These are phyloP conservation scores for Yoshiicerus persimilis DNA, from an alignment of 1,140 invertebrate genomes.

Conservation along the genomic window DNA sequence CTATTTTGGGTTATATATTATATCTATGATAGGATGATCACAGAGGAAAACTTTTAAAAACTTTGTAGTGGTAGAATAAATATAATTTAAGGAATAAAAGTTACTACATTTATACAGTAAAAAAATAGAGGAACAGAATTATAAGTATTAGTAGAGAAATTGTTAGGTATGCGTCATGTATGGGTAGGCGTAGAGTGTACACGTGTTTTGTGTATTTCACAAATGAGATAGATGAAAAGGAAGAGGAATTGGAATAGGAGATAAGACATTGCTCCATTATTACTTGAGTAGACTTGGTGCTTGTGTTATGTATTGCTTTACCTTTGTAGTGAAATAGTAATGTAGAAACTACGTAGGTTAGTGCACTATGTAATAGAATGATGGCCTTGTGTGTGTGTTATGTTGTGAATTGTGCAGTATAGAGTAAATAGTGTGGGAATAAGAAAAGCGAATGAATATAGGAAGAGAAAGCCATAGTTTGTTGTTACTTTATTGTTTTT, in stretches of 20 bases:
- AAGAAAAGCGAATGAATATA: not conserved
- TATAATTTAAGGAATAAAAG: no score
- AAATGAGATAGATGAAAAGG: constrained; percentile 9
- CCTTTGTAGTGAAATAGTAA: not conserved
- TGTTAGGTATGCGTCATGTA: not conserved
- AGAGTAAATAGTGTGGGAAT: not conserved
- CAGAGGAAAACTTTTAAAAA: no score
- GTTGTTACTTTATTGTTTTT: constrained; percentile 23
- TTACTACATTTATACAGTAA: no score
- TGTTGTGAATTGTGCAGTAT: not conserved
- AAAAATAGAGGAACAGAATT: no score
- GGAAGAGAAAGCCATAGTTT: constrained; percentile 11
- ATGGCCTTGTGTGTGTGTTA: not conserved
- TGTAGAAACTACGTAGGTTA: not conserved
- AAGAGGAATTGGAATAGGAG: constrained; percentile 4
- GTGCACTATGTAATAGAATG: not conserved
- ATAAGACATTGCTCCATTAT: not conserved
- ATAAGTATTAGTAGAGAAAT: not conserved
- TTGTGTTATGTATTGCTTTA: not conserved
- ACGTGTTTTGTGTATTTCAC: not conserved
- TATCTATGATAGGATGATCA: no score
- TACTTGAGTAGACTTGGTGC: not conserved
- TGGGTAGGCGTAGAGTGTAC: not conserved
- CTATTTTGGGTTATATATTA: no score
- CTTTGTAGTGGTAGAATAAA: no score